A percentile compares a stretch with the other conserved stretches of the same genome.
phyloP scores from a whole-genome alignment of 2,888 invertebrate genomes.

The Phymatocera aterrima region DNA sequence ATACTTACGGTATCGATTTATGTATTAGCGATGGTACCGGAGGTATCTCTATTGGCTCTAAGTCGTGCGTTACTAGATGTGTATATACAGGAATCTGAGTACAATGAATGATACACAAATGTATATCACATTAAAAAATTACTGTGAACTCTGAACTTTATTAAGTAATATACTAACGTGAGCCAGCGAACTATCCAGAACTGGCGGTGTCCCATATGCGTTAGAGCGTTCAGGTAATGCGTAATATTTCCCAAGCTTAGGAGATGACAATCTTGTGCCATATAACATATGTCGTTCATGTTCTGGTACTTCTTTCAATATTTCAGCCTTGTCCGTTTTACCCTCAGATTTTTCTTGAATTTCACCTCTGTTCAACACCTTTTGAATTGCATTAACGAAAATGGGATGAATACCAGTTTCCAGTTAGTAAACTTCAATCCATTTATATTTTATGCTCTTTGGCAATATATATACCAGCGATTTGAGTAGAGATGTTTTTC shows the following conservation, averaged over 20 bases:
- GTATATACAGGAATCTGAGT: slow-evolving; percentile 83
- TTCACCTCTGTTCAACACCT: slow-evolving; percentile 73
- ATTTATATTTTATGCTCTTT: background rate
- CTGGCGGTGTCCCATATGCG: slow-evolving; percentile 75
- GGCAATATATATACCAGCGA: background rate
- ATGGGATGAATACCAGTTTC: slow-evolving; percentile 69
- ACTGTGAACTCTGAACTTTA: background rate
- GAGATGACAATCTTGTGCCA: slow-evolving; percentile 77
- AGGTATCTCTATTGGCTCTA: slow-evolving; percentile 78
- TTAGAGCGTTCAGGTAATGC: slow-evolving; percentile 76
- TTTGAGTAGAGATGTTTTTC: too few relatives aligned
- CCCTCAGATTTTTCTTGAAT: slow-evolving; percentile 72
- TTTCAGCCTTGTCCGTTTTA: slow-evolving; percentile 73
- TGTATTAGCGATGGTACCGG: slow-evolving; percentile 74
- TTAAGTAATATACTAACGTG: slow-evolving; percentile 72
- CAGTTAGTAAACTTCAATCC: slow-evolving; percentile 55
- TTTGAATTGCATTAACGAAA: slow-evolving; percentile 68
- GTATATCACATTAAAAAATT: background rate
- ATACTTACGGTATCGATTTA: slow-evolving; percentile 38
- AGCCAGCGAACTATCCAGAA: slow-evolving; percentile 80
- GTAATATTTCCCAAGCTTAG: slow-evolving; percentile 80
- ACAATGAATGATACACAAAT: slow-evolving; percentile 26
- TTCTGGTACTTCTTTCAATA: slow-evolving; percentile 70
- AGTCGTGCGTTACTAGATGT: slow-evolving; percentile 80
- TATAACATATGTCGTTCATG: slow-evolving; percentile 65